Base-by-base conservation (phyloP, 2,888 invertebrate species). In the Drosophila borborema region DNA sequence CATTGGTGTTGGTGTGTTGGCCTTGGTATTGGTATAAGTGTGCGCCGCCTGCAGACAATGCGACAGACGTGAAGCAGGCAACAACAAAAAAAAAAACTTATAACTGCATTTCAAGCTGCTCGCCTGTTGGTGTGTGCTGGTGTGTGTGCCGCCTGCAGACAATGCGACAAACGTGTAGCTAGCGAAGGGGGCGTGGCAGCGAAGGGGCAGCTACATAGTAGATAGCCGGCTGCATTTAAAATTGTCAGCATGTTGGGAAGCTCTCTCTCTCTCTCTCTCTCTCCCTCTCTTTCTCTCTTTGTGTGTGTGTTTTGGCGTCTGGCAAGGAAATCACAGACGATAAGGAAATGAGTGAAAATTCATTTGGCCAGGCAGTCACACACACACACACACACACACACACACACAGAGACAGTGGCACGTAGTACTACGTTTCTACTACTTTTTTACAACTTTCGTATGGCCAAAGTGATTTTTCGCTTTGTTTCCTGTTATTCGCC, bases 321-420 rank as follows among this genome's bases (percentile, higher is more conserved):
- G 86, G 90, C 84, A 83, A 91, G 90, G 90, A 90, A 90, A 90
- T 90, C 91, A 90, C 91, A 90, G 90, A 90, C 90, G 91, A 91
- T 91, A 91, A 90, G 90, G 90, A 90, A 90, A 90, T 90, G 90
- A 90, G 90, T 86, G 89, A 89, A 91, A 90, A 90, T 91, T 91
- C 91, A 89, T 90, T 91, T 90, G 85, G 78, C 81, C 66, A 76
- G 64, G 60, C 18, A n/a, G 10, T 1, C 4, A 48, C 43, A 48
- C 43, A 45, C 45, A 10, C 48, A 46, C 12, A 45, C 20, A 45
- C 12, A 45, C 34, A 58, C 45, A 48, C 58, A 48, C 46, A 40
- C 45, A 12, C 48, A 43, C 28, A 58, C 36, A 51, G 43, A 40
- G 40, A 45, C 28, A 28, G 6, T 63, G 41, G 53, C 41, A 59